These are phyloP conservation scores for Naso thynnoides DNA, from an alignment of 2,797 vertebrate genomes.

Conservation along the genomic window DNA sequence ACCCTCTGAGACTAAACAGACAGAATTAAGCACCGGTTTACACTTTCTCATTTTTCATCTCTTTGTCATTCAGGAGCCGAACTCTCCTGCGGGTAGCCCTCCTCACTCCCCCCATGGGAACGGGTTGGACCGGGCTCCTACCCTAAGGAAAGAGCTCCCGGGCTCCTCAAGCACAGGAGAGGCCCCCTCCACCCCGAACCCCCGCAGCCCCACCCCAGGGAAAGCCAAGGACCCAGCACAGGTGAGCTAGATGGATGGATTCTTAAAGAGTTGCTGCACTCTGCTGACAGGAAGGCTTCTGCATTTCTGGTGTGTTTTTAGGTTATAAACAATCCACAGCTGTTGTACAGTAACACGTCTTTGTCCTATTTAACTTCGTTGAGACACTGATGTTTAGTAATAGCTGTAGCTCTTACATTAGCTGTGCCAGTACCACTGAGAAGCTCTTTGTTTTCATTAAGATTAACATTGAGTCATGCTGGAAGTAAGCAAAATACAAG, in stretches of 20 bases:
- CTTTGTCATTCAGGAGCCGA: constrained; percentile 84
- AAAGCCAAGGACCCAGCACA: constrained; percentile 85
- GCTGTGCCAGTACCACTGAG: neutral
- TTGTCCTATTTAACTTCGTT: constrained; percentile 2
- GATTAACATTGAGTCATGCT: neutral
- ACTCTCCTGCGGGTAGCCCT: constrained; percentile 87
- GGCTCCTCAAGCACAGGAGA: constrained; percentile 84
- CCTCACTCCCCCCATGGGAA: constrained; percentile 80
- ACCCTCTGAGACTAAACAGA: neutral
- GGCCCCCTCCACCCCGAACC: constrained; percentile 82
- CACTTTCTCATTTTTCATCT: constrained; percentile 8
- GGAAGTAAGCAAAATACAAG: neutral
- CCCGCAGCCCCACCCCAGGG: constrained; percentile 82
- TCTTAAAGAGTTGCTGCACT: neutral
- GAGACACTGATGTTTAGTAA: neutral
- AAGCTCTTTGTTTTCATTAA: neutral
- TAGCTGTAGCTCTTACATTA: neutral
- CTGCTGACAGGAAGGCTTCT: neutral
- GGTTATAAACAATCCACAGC: neutral
- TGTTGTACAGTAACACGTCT: neutral
- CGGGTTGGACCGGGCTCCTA: constrained; percentile 81
- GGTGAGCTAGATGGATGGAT: constrained; percentile 69
- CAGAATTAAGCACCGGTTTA: neutral
- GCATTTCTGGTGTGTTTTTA: constrained; percentile 19
- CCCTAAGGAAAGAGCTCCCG: constrained; percentile 81